Evolutionary conservation across 2,888 invertebrate genomes (phyloP).

Genomic region (Drosophila setosimentum): DNA sequence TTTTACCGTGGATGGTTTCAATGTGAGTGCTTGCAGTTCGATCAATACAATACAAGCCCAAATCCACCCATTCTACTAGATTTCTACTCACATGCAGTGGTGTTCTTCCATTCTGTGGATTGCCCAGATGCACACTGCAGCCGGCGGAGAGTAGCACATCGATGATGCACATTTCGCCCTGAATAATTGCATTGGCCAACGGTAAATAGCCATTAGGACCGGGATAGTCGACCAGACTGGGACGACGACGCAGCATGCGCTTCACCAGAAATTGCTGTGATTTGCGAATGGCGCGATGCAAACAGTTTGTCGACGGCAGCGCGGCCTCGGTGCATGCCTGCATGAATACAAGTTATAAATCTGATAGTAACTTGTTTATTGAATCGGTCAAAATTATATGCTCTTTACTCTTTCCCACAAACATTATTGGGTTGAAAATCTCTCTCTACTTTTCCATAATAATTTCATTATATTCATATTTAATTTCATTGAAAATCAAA

Average conservation of each 20-base stretch:
- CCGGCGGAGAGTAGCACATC: constrained; percentile 82
- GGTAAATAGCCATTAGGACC: constrained; percentile 83
- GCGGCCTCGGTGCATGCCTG: constrained; percentile 81
- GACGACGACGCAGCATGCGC: constrained; percentile 80
- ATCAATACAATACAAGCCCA: not conserved
- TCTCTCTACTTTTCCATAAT: no score
- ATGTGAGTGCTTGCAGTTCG: not conserved
- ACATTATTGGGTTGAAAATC: not conserved
- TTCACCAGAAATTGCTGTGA: constrained; percentile 84
- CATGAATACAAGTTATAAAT: not conserved
- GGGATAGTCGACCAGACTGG: constrained; percentile 82
- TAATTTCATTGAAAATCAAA: not conserved
- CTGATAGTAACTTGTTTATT: not conserved
- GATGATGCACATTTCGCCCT: constrained; percentile 82
- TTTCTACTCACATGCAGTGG: constrained; percentile 82
- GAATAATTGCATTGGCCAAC: constrained; percentile 83
- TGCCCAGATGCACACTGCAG: constrained; percentile 82
- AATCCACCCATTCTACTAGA: no score
- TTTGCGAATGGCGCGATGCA: constrained; percentile 83
- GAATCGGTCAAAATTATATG: not conserved
- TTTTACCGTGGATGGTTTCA: not conserved
- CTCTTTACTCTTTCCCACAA: not conserved
- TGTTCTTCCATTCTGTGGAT: constrained; percentile 79
- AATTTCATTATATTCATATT: no score
- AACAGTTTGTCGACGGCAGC: constrained; percentile 78